These are phyloP conservation scores for Tupaia chinensis DNA, from an alignment of 2,113 vertebrate species.

Conservation along the genomic window DNA sequence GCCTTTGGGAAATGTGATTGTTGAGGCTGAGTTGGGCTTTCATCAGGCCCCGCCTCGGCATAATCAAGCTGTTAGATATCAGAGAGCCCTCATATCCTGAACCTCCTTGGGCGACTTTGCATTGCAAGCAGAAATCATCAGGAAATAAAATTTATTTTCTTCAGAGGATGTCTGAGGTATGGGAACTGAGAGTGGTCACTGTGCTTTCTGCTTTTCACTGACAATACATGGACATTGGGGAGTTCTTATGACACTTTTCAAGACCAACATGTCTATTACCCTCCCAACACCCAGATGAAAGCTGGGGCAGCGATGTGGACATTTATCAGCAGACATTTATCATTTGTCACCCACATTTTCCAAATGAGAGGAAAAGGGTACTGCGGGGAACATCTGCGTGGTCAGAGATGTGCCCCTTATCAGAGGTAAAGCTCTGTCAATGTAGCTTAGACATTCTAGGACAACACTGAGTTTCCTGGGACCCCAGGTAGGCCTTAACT, in stretches of 20 bases:
- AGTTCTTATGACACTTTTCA: neutral
- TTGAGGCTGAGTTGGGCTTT: neutral
- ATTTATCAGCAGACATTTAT: neutral
- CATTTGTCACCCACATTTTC: neutral
- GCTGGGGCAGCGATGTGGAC: too few species aligned
- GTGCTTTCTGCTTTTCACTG: neutral
- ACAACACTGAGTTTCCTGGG: neutral
- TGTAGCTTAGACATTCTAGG: accelerated
- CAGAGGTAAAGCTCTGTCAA: neutral
- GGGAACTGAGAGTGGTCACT: neutral
- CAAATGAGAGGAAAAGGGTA: neutral
- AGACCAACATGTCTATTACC: neutral
- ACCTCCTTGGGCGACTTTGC: neutral
- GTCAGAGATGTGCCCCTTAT: neutral
- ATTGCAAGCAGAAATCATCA: neutral
- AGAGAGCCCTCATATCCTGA: neutral
- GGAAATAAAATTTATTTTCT: conserved; percentile 34
- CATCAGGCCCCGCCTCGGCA: neutral
- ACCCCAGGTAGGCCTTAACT: neutral
- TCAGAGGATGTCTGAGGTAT: neutral
- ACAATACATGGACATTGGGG: neutral
- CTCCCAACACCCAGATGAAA: neutral
- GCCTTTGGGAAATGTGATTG: neutral
- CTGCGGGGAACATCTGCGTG: neutral
- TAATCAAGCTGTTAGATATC: neutral